phyloP scores from a whole-genome alignment of 92 coral and sea anemone species.

The Blastomussa wellsi region DNA sequence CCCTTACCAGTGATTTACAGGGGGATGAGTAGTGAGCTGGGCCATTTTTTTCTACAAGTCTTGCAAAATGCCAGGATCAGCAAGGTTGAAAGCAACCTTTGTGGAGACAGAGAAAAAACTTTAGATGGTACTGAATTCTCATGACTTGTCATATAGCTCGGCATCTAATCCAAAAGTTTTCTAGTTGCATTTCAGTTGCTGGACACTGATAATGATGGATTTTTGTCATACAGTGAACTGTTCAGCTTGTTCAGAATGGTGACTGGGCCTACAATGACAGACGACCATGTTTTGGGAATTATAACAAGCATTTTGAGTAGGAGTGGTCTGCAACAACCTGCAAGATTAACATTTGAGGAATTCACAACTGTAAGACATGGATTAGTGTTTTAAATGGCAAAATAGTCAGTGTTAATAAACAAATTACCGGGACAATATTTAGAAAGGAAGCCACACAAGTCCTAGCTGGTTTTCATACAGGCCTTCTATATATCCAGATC shows the following conservation, averaged over 20 bases:
- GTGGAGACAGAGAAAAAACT: too few relatives aligned
- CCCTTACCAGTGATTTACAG: too few relatives aligned
- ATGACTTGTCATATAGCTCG: background rate
- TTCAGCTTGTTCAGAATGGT: slow-evolving; percentile 78
- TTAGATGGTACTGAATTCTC: too few relatives aligned
- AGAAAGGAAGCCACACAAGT: too few relatives aligned
- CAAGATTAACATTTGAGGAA: slow-evolving; percentile 70
- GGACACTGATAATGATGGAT: slow-evolving; percentile 73
- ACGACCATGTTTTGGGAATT: slow-evolving; percentile 59
- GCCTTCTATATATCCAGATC: too few relatives aligned
- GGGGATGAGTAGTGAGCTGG: too few relatives aligned
- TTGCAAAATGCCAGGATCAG: too few relatives aligned
- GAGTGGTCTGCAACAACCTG: slow-evolving; percentile 36
- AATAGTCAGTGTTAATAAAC: too few relatives aligned
- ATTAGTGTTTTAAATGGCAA: background rate
- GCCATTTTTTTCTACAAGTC: too few relatives aligned
- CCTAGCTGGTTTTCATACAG: too few relatives aligned
- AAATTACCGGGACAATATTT: too few relatives aligned
- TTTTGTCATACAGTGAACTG: slow-evolving; percentile 63
- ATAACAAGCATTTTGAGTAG: slow-evolving; percentile 48
- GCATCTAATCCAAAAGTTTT: background rate
- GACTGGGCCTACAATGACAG: slow-evolving; percentile 71
- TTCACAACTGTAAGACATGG: slow-evolving; percentile 53
- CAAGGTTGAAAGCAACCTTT: too few relatives aligned
- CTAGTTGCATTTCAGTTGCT: slow-evolving; percentile 82